Evolutionary conservation across 2,888 invertebrate species (phyloP), one percentile per base, ranked within the genome.

Genomic region (Strigamia crassipes): DNA sequence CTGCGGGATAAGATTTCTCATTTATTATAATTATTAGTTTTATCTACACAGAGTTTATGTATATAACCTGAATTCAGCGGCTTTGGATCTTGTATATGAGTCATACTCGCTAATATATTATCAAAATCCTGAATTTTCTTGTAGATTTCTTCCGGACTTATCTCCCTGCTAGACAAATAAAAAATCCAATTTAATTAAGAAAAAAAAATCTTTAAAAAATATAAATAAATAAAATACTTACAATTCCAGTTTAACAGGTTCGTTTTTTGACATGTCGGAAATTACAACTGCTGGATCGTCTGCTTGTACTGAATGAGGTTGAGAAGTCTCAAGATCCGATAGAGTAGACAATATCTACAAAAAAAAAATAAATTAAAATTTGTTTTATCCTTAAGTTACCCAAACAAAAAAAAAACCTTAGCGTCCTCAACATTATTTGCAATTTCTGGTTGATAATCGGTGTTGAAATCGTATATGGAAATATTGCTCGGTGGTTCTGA

Each of bases 61-160:
- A 3, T 27, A 3, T 46, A 5, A 77, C 15, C 18, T 34, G 15
- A 23, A 27, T 10, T 27, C 18, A 23, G 18, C 6, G 18, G 56
- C 18, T 56, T 56, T 18, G 56, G 21, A 18, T 56, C 56, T 9
- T 56, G 56, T 8, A 56, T 2, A 56, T 21, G 5, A 3, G 56
- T 18, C 9, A 56, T 56, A 21, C 56, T 56, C 9, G 56, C 56
- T 56, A 56, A 18, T 56, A 56, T 18, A 56, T 56, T 56, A 56
- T 56, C 56, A 56, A 56, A 56, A 21, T 56, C 56, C 18, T 56
- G 56, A 56, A 56, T 56, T 56, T 56, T 56, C 56, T 56, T 56
- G 18, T 56, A 56, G 21, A 56, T 56, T 18, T 56, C 56, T 56
- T 56, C 56, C 1, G 56, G n/a, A 18, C n/a, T 56, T 56, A 56